Conservation (phyloP, 2,888 invertebrate species). For the Netelia fuscicornis region DNA sequence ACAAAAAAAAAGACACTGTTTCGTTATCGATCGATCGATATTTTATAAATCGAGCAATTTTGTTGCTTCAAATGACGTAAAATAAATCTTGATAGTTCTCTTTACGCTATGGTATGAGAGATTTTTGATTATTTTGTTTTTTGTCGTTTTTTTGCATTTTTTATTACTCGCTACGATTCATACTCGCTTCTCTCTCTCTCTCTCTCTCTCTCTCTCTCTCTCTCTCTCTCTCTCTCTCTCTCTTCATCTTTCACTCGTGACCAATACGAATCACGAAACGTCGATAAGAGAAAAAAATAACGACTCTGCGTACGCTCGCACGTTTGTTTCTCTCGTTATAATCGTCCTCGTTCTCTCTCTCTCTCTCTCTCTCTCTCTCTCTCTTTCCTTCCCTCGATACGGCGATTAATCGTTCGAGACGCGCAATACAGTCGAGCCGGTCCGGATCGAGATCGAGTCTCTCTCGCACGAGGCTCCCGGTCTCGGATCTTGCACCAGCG, state of each 20-base stretch:
- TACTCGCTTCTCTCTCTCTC: too few species aligned
- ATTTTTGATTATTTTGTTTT: background rate
- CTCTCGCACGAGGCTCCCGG: background rate
- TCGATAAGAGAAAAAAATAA: constrained; percentile 48
- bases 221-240: too few species aligned
- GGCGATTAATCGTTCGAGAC: constrained; percentile 54
- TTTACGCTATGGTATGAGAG: too few species aligned
- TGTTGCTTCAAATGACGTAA: too few species aligned
- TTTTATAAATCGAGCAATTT: too few species aligned
- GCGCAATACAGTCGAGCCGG: background rate
- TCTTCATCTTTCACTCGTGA: background rate
- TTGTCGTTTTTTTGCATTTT: background rate
- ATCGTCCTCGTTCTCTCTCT: constrained; percentile 9
- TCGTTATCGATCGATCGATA: too few species aligned
- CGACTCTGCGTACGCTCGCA: constrained; percentile 32
- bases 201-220: too few species aligned
- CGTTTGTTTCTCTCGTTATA: constrained; percentile 36
- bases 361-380: too few species aligned
- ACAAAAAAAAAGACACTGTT: too few species aligned
- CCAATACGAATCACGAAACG: constrained; percentile 36
- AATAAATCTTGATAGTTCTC: too few species aligned
- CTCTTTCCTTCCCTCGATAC: constrained; percentile 40
- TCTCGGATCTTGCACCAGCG: background rate
- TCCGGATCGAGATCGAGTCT: background rate
- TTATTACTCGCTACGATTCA: too few species aligned